Evolutionary conservation across 92 coral and sea anemone genomes (phyloP), one percentile per base, ranked within the genome.

Genomic region (Pocillopora meandrina): DNA sequence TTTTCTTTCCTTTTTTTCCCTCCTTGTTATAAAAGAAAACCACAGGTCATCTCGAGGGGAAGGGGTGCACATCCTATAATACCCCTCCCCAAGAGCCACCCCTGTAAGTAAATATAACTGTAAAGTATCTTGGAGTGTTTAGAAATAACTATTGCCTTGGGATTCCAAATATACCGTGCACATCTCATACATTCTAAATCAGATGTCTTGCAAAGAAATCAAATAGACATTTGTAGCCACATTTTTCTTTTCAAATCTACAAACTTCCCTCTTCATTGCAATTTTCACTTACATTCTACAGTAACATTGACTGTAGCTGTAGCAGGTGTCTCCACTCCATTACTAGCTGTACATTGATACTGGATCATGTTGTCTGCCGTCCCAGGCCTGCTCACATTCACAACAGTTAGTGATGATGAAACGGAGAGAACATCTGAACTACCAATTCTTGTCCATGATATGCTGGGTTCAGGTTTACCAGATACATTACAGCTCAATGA

Each of bases 271-370:
- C 0, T 59, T 59, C 3, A 59, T 2, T 8, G 34, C 26, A 12
- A 14, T 3, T 65, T 64, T 7, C 55, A 77, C 81, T 77, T 61
- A 77, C 81, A 77, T 14, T 77, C 57, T 1, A 77, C 70, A 61
- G 81, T 77, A 8, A 77, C 21, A 34, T 62, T 60, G 7, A 26
- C 58, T 7, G 31, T 13, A 60, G 79, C 23, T 60, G 56, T 77
- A 16, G 70, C 81, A 15, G 70, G 70, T 55, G 35, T 33, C 26
- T 60, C 81, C 70, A 77, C 81, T 77, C 81, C 81, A 77, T 77
- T 77, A 35, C 57, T 77, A 59, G 69, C 81, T 47, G 74, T 65
- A 52, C 84, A 79, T 64, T 65, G 73, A 56, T 79, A 79, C 74
- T 65, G 74, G 58, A 79, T 66, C 42, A 26, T 65, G 74, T 79